Evolutionary conservation across 2,888 invertebrate species (phyloP), one percentile per base, ranked within the genome.

Genomic region (Dexiosoma caninum): DNA sequence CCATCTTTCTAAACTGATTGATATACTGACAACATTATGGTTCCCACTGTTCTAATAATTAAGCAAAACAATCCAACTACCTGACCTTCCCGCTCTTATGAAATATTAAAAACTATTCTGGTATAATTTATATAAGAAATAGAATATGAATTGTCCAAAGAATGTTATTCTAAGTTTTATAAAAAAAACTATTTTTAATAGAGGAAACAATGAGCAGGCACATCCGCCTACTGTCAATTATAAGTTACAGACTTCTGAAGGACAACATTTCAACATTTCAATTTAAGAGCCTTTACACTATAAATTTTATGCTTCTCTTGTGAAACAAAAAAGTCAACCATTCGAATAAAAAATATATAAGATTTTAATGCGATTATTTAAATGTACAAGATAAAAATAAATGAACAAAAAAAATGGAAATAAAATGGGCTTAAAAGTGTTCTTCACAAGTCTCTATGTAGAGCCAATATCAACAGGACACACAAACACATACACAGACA

Each of bases 301-400:
- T 6, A 55, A 10, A 19, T 35, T 32, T 3, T 19, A 6, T 35
- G 32, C 19, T 5, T 35, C 35, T 12, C 10, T 23, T 40, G 23
- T 9, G 9, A 4, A 9, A 8, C 8, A 21, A 57, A 21, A 16
- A n/a, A 9, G 23, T 42, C n/a, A n/a, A 19, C 0, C 30, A 51
- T 32, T 55, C 19, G 30, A 14, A 19, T 8, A 23, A 27, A 59
- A 37, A 46, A 57, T 14, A 4, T 23, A 9, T n/a, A 19, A 6
- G 14, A 14, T 16, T 53, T 72, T 78, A 78, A 78, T 60, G 67
- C 72, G 78, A 72, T 78, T 78, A 78, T 78, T 72, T 60, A 67
- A 78, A 78, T 67, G 35, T 35, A 53, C 66, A 78, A 66, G 27
- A 55, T 55, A 64, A 35, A 70, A 59, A 59, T 37, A 49, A 60